These are phyloP conservation scores for Spilarctia lutea DNA, from an alignment of 2,888 invertebrate species.

Conservation along the genomic window DNA sequence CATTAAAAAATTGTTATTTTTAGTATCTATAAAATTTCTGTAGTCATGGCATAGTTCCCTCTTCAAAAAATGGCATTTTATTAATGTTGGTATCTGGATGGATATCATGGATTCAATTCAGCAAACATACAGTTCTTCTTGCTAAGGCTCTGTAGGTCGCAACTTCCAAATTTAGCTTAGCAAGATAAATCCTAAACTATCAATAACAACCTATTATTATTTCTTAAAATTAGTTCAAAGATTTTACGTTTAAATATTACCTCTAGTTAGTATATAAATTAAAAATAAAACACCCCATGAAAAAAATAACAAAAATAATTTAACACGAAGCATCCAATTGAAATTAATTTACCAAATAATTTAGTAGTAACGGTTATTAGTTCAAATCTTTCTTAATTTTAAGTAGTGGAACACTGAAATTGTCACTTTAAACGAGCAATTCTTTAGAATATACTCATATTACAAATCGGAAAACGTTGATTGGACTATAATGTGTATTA, in stretches of 20 bases:
- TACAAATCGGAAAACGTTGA: not conserved
- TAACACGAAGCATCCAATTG: constrained; percentile 8
- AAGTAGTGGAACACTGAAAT: not conserved
- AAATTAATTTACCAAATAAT: constrained; percentile 22
- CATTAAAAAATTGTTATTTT: too few relatives aligned
- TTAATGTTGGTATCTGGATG: too few relatives aligned
- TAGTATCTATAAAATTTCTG: too few relatives aligned
- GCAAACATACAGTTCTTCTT: not conserved
- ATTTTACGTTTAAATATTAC: constrained; percentile 1
- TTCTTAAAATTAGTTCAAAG: not conserved
- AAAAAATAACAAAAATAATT: not conserved
- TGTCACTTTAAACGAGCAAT: not conserved
- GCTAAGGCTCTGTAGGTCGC: not conserved
- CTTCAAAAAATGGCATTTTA: too few relatives aligned
- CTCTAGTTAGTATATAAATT: constrained; percentile 2
- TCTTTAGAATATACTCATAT: not conserved
- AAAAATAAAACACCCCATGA: not conserved
- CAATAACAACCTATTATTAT: not conserved
- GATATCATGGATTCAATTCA: not conserved
- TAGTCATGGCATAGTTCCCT: too few relatives aligned
- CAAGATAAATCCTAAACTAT: not conserved
- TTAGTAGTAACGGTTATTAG: constrained; percentile 12
- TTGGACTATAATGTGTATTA: not conserved
- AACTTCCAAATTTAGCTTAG: not conserved
- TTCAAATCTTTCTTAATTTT: constrained; percentile 14